These are phyloP conservation scores for Drosophila dunni DNA, from an alignment of 1,140 invertebrate species.

Conservation along the genomic window DNA sequence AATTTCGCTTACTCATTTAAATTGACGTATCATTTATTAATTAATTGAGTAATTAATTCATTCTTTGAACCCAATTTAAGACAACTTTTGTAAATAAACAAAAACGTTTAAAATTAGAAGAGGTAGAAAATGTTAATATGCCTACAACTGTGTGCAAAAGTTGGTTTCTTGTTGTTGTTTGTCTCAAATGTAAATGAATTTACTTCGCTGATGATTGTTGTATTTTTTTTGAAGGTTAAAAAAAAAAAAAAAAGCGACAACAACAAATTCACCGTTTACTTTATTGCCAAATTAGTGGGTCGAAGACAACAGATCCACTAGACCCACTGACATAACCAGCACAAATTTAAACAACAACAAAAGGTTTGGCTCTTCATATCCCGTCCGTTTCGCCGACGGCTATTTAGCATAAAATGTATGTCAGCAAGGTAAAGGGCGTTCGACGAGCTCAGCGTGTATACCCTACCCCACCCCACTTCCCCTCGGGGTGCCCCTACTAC, in stretches of 20 bases:
- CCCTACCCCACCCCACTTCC: slow-evolving; percentile 9
- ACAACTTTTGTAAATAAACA: slow-evolving; percentile 22
- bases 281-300: slow-evolving; percentile 59
- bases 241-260: slow-evolving; percentile 25
- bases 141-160: slow-evolving; percentile 30
- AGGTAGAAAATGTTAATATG: slow-evolving; percentile 43
- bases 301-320: slow-evolving; percentile 47
- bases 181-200: slow-evolving; percentile 60
- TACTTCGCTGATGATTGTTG: slow-evolving; percentile 22
- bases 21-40: slow-evolving; percentile 13
- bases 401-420: slow-evolving; percentile 80
- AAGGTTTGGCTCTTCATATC: slow-evolving; percentile 41
- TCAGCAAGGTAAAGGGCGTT: slow-evolving; percentile 82
- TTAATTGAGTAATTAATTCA: slow-evolving; percentile 12
- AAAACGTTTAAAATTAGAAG: slow-evolving; percentile 1
- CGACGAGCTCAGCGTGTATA: slow-evolving; percentile 15
- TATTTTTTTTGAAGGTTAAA: slow-evolving; percentile 59
- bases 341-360: slow-evolving; percentile 34
- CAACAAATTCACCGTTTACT: slow-evolving; percentile 51
- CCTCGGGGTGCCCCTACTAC: slow-evolving; percentile 1
- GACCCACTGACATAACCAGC: slow-evolving; percentile 51
- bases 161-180: slow-evolving; percentile 16
- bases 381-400: slow-evolving; percentile 50
- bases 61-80: slow-evolving; percentile 1
- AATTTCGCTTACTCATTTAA: slow-evolving; percentile 4